Conservation (phyloP, 2,888 invertebrate genomes). For the Leucoma salicis region DNA sequence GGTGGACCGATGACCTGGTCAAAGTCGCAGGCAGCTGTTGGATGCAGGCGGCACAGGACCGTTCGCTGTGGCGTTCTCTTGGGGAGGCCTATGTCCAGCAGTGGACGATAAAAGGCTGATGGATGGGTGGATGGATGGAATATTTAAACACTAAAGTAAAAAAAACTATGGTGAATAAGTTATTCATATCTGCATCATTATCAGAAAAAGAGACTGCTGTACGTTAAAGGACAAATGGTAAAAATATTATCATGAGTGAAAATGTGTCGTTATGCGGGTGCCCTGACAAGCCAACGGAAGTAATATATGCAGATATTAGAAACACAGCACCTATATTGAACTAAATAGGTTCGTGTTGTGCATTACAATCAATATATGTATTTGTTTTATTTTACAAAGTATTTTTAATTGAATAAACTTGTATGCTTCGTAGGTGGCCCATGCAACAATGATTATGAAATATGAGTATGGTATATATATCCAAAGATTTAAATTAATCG, state of each 20-base stretch:
- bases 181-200: background rate
- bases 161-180: background rate
- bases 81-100: too few relatives aligned
- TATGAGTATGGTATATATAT: too few relatives aligned
- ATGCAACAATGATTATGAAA: too few relatives aligned
- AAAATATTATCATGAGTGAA: constrained; percentile 51
- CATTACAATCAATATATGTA: constrained; percentile 44
- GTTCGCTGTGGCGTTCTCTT: too few relatives aligned
- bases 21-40: too few relatives aligned
- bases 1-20: too few relatives aligned
- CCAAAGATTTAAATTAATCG: too few relatives aligned
- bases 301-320: constrained; percentile 56
- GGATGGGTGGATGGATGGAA: too few relatives aligned
- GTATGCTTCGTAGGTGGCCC: background rate
- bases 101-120: too few relatives aligned
- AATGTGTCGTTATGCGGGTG: constrained; percentile 64
- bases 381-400: constrained; percentile 6
- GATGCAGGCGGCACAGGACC: too few relatives aligned
- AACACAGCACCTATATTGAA: constrained; percentile 57
- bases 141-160: background rate
- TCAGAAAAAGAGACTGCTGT: background rate
- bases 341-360: constrained; percentile 55
- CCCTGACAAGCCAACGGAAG: constrained; percentile 70
- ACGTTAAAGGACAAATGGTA: constrained; percentile 18
- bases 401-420: background rate